phyloP scores from a whole-genome alignment of 2,113 vertebrate genomes.

The Rafetus swinhoei region DNA sequence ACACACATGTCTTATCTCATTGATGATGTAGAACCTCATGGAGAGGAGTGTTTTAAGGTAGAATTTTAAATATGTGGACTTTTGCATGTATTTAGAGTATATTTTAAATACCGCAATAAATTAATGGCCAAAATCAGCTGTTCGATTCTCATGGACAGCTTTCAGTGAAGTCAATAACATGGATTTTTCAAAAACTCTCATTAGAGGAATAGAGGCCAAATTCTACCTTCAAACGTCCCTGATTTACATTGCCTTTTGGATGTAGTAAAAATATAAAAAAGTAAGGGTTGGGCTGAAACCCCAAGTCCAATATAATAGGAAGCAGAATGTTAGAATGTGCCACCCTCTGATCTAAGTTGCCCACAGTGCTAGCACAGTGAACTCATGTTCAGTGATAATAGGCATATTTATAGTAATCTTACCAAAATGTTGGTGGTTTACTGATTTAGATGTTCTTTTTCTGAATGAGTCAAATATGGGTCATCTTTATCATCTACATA shows the following conservation, averaged over 20 bases:
- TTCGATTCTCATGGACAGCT: not conserved
- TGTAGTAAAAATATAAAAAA: not conserved
- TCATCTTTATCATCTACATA: constrained; percentile 10
- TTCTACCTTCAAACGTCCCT: not conserved
- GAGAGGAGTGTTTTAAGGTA: not conserved
- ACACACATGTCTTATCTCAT: not conserved
- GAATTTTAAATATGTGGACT: not conserved
- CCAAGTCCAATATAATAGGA: not conserved
- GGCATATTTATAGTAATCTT: constrained; percentile 48
- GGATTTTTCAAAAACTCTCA: not conserved
- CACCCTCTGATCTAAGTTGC: constrained; percentile 6
- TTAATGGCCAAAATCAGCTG: not conserved
- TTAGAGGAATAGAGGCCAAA: not conserved
- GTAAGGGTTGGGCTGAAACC: not conserved
- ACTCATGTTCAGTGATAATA: constrained; percentile 51
- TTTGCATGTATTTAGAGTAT: not conserved
- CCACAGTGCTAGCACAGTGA: constrained; percentile 40
- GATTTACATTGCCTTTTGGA: not conserved
- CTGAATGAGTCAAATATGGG: constrained; percentile 1
- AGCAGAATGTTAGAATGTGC: not conserved
- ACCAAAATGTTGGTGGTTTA: constrained; percentile 30
- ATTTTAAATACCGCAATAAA: not conserved
- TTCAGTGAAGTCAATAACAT: not conserved
- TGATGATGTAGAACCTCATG: not conserved
- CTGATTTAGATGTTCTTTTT: constrained; percentile 26